phyloP scores from a whole-genome alignment of 1,140 invertebrate species.

The Cyclargus thomasi region DNA sequence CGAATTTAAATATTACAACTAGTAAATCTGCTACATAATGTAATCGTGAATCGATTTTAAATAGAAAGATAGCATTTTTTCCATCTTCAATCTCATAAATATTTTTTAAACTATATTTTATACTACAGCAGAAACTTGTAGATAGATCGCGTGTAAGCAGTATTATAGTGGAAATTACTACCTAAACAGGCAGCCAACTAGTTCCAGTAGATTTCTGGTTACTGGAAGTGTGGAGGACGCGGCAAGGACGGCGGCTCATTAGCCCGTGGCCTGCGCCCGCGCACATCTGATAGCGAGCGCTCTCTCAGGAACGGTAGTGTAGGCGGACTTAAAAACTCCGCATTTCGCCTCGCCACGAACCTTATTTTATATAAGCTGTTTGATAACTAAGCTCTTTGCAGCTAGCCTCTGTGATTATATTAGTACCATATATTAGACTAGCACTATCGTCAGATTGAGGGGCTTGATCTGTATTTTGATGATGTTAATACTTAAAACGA shows the following conservation, averaged over 20 bases:
- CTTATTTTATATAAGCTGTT: conserved; percentile 18
- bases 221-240: conserved; percentile 29
- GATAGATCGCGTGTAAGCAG: not conserved
- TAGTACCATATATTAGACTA: not conserved
- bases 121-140: too few relatives aligned
- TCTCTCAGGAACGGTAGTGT: not conserved
- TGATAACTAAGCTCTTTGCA: not conserved
- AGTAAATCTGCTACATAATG: not conserved
- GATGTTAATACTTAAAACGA: too few relatives aligned
- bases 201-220: conserved; percentile 29
- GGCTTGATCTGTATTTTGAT: too few relatives aligned
- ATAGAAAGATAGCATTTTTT: too few relatives aligned
- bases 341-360: conserved; percentile 16
- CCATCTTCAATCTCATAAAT: too few relatives aligned
- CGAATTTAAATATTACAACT: not conserved
- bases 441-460: too few relatives aligned
- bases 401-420: not conserved
- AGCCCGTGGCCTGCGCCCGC: conserved; percentile 23
- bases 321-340: conserved; percentile 18
- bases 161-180: not conserved
- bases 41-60: too few relatives aligned
- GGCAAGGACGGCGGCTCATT: conserved; percentile 35
- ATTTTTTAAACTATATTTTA: too few relatives aligned
- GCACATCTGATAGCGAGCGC: conserved; percentile 21
- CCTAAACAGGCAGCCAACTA: conserved; percentile 11